Evolutionary conservation across 2,113 vertebrate genomes (phyloP), one percentile per base, ranked within the genome.

Genomic region (Azemiops feae): DNA sequence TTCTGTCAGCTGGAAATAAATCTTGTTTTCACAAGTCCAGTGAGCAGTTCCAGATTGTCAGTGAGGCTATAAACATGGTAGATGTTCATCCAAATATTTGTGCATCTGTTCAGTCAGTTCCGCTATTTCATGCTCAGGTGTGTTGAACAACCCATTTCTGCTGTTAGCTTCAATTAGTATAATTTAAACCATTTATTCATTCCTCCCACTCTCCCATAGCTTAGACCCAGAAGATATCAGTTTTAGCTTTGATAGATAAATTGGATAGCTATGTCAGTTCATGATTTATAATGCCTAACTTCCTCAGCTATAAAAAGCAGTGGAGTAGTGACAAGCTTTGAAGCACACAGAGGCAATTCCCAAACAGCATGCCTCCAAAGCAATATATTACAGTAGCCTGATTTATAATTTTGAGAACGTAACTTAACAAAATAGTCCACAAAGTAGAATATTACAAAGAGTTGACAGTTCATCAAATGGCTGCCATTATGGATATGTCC

Each of bases 1-100:
- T 39, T 74, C 55, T 27, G 0, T 0, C 0, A 14, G 0, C 1
- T 1, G 27, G 45, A 90, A 30, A 23, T 7, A 8, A 50, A 27
- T 0, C n/a, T 87, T 52, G 87, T 0, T 95, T 93, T 0, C 52
- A 54, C 11, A 91, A 60, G 89, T 87, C 86, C 81, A 64, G 14
- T 43, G 81, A 57, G 45, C 89, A 7, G 45, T 64, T 64, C 92
- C 81, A 90, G 92, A 93, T 90, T 81, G 53, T 85, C 57, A 57
- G 89, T 30, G 64, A 90, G 55, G 47, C 55, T 90, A 81, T 81
- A 47, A 87, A 89, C 25, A 20, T 43, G 60, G 50, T 27, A 50
- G 14, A 64, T 54, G 23, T 87, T 34, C 22, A 58, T 43, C 6
- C 69, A 90, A 90, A 93, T 60, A 90, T 60, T 86, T 93, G 11